Base-by-base conservation (phyloP, 2,888 invertebrate genomes). In the Mycogona germanica region DNA sequence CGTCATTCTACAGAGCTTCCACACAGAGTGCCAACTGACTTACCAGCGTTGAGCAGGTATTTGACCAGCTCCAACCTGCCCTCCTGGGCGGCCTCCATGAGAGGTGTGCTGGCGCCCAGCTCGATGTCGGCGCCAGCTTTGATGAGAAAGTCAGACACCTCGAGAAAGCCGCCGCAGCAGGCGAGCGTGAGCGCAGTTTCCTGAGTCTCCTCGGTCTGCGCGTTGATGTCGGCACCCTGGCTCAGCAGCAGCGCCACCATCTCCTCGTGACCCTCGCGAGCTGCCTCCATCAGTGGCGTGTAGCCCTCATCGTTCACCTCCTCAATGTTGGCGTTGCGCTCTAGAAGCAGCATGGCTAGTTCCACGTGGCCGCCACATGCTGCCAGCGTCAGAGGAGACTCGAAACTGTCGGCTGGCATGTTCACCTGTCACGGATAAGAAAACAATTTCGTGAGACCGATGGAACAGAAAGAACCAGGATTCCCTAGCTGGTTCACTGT, bases 301-400 rank as follows among this genome's bases (percentile, higher is more conserved):
- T 97, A 98, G 26, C 97, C 96, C 75, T 98, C 97, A 70, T 98
- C 97, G 72, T 98, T 98, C 55, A 93, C 93, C 75, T 96, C 96
- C 73, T 98, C 98, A 65, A 98, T 89, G 73, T 95, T 95, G 56
- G 98, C 98, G 59, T 97, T 97, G 55, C 95, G 79, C 69, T 96
- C 96, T 61, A 98, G 84, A 58, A 98, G 76, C 64, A 98, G 74
- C 77, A 91, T 86, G 3, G 97, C 97, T 64, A 98, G 76, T 68
- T 97, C 96, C 51, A 95, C 92, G 72, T 98, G 97, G 7, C 98
- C 98, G 57, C 97, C 97, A 73, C 97, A 97, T 45, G 97, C 96
- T 51, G 98, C 98, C 62, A 98, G 74, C 29, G 97, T 98, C 61
- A 98, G 76, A 23, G 98, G 98, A 6, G 96, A 97, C 75, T 98